These are phyloP conservation scores for Parauchenoglanis punctatus DNA, from an alignment of 2,797 vertebrate genomes.

Conservation along the genomic window DNA sequence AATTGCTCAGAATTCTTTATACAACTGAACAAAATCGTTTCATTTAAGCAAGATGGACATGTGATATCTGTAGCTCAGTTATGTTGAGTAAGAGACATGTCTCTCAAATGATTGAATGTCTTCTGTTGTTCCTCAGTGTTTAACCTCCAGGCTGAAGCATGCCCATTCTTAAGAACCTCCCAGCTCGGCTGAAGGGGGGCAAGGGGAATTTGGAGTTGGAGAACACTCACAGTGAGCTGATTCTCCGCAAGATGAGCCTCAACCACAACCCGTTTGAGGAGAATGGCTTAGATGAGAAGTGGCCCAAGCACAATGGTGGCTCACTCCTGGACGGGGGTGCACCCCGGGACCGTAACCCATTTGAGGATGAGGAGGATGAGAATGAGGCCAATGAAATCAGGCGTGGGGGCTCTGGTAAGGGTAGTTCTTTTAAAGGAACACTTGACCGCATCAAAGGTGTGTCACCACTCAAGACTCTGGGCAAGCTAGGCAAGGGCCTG, in stretches of 20 bases:
- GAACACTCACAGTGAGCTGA: constrained; percentile 64
- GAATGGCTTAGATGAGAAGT: constrained; percentile 59
- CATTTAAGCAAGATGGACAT: background rate
- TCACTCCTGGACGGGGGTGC: constrained; percentile 72
- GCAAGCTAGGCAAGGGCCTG: constrained; percentile 76
- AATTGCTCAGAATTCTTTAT: background rate
- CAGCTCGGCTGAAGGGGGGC: constrained; percentile 73
- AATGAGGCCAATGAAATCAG: constrained; percentile 78
- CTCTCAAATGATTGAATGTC: constrained; percentile 50
- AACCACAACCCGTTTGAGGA: constrained; percentile 72
- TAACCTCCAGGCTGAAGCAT: constrained; percentile 65
- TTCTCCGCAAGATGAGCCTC: constrained; percentile 80
- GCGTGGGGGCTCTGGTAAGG: constrained; percentile 67
- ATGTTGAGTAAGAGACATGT: constrained; percentile 11
- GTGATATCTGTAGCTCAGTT: background rate
- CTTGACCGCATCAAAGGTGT: constrained; percentile 63
- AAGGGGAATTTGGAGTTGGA: constrained; percentile 67
- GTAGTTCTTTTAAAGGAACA: constrained; percentile 70
- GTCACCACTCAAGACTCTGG: constrained; percentile 76
- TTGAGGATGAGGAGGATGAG: constrained; percentile 80
- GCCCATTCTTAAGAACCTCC: constrained; percentile 79
- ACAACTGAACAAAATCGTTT: background rate
- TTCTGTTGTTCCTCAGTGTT: constrained; percentile 46
- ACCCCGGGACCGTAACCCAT: constrained; percentile 76
- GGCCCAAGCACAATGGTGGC: constrained; percentile 60